phyloP scores from a whole-genome alignment of 2,797 vertebrate species.

The Merluccius polli region DNA sequence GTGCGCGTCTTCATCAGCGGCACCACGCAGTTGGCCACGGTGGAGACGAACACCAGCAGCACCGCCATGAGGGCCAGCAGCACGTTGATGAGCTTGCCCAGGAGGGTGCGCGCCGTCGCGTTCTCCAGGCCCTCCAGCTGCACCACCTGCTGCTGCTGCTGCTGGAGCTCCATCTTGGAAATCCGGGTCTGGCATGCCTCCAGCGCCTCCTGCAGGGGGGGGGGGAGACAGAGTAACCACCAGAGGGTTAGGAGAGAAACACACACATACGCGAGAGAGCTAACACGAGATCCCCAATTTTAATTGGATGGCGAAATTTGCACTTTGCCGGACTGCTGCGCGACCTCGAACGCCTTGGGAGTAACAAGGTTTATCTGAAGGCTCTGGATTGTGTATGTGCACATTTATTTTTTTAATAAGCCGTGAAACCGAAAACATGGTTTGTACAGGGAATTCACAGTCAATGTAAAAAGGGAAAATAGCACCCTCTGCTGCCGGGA shows the following conservation, averaged over 20 bases:
- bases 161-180: slow-evolving; percentile 99
- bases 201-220: slow-evolving; percentile 82
- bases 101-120: slow-evolving; percentile 89
- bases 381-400: neutral
- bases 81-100: slow-evolving; percentile 97
- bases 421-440: neutral
- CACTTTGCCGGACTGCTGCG: neutral
- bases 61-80: slow-evolving; percentile 96
- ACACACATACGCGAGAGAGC: neutral
- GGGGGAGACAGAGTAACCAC: slow-evolving; percentile 1
- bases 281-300: neutral
- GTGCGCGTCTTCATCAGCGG: slow-evolving; percentile 97
- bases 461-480: neutral
- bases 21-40: slow-evolving; percentile 93
- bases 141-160: slow-evolving; percentile 97
- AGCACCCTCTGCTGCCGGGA: slow-evolving; percentile 44
- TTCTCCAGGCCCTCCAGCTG: slow-evolving; percentile 97
- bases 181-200: slow-evolving; percentile 97
- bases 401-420: too few relatives aligned
- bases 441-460: neutral
- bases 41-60: slow-evolving; percentile 94
- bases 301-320: neutral
- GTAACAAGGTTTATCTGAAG: neutral
- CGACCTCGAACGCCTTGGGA: neutral
- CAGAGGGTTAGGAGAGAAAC: slow-evolving; percentile 2